These are phyloP conservation scores for Podarcis cretensis DNA, from an alignment of 2,113 vertebrate genomes.

Conservation along the genomic window DNA sequence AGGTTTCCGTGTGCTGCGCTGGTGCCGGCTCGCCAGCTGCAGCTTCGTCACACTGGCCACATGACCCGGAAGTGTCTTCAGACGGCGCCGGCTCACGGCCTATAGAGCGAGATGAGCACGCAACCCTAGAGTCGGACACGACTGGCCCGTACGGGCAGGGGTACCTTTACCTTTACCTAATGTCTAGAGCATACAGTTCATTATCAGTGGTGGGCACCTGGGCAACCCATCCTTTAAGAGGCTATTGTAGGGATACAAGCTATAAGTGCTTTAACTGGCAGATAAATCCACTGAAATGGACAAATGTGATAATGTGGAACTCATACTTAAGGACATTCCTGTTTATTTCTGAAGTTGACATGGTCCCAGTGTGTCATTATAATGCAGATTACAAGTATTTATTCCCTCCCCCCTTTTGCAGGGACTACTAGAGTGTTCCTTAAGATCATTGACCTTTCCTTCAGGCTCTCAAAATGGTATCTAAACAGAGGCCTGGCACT, in stretches of 20 bases:
- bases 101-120: no score
- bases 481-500: neutral
- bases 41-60: no score
- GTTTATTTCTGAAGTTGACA: neutral
- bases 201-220: no score
- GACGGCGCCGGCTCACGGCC: no score
- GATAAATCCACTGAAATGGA: neutral
- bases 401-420: neutral
- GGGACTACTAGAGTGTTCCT: neutral
- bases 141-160: no score
- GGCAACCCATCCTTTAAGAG: neutral
- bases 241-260: neutral
- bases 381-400: neutral
- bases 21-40: no score
- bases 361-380: neutral
- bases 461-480: neutral
- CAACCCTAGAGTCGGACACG: no score
- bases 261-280: neutral
- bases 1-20: no score
- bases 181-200: no score
- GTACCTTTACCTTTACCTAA: no score
- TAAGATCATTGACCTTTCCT: neutral
- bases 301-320: neutral
- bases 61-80: no score
- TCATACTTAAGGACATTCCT: neutral